These are phyloP conservation scores for Enteromius viviparus DNA, from an alignment of 2,797 vertebrate species.

Conservation along the genomic window DNA sequence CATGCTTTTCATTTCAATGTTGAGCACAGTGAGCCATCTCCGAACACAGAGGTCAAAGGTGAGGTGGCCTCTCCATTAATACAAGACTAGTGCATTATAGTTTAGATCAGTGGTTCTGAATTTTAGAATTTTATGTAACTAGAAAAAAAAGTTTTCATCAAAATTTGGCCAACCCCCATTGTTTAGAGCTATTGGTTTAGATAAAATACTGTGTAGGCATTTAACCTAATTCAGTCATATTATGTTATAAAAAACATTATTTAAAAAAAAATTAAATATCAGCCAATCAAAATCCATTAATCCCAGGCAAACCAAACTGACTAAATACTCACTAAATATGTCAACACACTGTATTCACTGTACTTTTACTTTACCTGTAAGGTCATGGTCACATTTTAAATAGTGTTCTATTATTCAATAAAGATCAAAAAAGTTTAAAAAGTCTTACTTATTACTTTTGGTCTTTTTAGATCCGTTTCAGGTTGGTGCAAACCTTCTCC, in stretches of 20 bases:
- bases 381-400: neutral
- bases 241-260: neutral
- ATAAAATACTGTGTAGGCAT: neutral
- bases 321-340: neutral
- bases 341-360: neutral
- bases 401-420: neutral
- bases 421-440: neutral
- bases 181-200: neutral
- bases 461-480: slow-evolving; percentile 68
- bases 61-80: slow-evolving; percentile 35
- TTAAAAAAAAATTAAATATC: neutral
- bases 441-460: neutral
- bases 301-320: neutral
- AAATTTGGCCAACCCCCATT: neutral
- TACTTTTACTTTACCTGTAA: neutral
- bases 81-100: neutral
- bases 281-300: neutral
- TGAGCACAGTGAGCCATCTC: slow-evolving; percentile 67
- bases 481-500: slow-evolving; percentile 72
- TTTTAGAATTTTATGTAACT: neutral
- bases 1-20: slow-evolving; percentile 84
- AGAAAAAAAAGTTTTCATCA: neutral
- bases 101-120: neutral
- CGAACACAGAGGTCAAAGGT: slow-evolving; percentile 71
- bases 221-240: neutral